Conservation (phyloP, 2,888 invertebrate genomes). For the Anticlea derivata region DNA sequence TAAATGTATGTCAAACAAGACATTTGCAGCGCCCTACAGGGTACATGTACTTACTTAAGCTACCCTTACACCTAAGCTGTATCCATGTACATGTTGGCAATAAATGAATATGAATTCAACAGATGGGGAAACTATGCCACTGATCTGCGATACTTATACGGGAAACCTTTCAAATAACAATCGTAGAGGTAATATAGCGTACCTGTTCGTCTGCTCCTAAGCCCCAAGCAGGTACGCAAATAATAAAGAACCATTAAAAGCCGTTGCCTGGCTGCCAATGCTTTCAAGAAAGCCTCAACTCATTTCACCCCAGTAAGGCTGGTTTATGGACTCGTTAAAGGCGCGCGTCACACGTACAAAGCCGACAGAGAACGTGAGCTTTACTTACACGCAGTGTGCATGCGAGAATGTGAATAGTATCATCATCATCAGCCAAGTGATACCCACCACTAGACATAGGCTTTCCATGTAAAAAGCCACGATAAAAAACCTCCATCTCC, state of each 20-base stretch:
- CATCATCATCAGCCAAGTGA: not conserved
- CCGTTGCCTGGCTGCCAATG: slow-evolving; percentile 7
- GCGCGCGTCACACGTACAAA: slow-evolving; percentile 19
- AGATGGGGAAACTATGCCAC: too few relatives aligned
- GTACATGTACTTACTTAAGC: too few relatives aligned
- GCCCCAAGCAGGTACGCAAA: not conserved
- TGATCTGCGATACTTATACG: too few relatives aligned
- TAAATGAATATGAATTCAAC: too few relatives aligned
- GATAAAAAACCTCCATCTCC: too few relatives aligned
- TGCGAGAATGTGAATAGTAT: slow-evolving; percentile 3
- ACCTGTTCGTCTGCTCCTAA: not conserved
- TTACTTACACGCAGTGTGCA: slow-evolving; percentile 7
- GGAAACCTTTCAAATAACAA: not conserved
- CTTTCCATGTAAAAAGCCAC: too few relatives aligned
- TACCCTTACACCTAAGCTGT: too few relatives aligned
- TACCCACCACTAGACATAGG: too few relatives aligned
- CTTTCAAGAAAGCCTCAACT: slow-evolving; percentile 21
- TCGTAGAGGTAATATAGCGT: not conserved
- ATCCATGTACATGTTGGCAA: too few relatives aligned
- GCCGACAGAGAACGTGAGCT: slow-evolving; percentile 11
- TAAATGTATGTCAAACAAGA: too few relatives aligned
- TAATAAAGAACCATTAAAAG: slow-evolving; percentile 9
- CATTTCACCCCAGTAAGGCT: slow-evolving; percentile 19
- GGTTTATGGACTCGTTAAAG: slow-evolving; percentile 22
- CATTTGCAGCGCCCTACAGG: too few relatives aligned